Percentiles rank a stretch among this genome's conserved stretches.
Evolutionary conservation across 2,113 vertebrate genomes (phyloP).

Genomic region (Orthochromis malagaraziensis): DNA sequence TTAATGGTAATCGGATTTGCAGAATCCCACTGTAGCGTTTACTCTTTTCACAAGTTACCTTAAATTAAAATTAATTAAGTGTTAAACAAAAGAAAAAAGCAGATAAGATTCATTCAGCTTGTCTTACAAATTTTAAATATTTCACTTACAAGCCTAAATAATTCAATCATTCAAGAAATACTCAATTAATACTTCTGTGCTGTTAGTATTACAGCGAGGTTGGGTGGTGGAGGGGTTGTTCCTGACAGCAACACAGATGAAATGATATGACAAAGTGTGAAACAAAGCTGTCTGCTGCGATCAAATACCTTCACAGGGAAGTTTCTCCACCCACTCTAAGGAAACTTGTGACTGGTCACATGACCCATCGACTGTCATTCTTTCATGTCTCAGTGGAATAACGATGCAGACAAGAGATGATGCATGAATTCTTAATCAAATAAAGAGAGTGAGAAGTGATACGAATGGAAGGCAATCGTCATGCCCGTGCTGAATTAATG

Average conservation of each 20-base stretch:
- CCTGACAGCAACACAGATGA: constrained; percentile 22
- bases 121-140: not conserved
- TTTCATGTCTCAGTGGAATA: constrained; percentile 8
- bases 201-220: not conserved
- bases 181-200: not conserved
- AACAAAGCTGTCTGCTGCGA: constrained; percentile 47
- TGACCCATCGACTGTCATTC: constrained; percentile 11
- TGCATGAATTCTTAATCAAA: constrained; percentile 65
- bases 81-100: not conserved
- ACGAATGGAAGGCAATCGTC: constrained; percentile 26
- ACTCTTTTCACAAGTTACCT: not conserved
- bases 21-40: not conserved
- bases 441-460: constrained; percentile 34
- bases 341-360: constrained; percentile 7
- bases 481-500: constrained; percentile 35
- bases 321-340: not conserved
- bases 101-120: not conserved
- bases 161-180: not conserved
- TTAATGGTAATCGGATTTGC: constrained; percentile 2
- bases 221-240: not conserved
- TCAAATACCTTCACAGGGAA: constrained; percentile 36
- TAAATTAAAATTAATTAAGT: not conserved
- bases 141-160: not conserved
- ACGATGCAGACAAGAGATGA: constrained; percentile 33
- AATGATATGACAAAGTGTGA: constrained; percentile 45